Conservation (phyloP, 2,888 invertebrate species). For the Sericinus montela region DNA sequence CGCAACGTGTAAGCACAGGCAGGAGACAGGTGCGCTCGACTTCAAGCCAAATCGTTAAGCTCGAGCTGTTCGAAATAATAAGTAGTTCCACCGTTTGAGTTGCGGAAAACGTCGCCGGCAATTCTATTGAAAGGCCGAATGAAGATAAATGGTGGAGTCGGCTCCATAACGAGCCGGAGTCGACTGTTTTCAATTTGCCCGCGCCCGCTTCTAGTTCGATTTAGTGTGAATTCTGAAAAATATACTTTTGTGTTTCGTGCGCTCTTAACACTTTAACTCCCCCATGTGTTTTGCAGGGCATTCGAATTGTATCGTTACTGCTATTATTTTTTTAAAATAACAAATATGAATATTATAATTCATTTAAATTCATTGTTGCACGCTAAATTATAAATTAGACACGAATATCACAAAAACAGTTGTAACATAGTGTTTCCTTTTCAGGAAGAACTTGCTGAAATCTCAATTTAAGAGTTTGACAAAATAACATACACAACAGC, state of each 20-base stretch:
- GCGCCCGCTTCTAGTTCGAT: constrained; percentile 51
- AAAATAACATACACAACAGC: too few relatives aligned
- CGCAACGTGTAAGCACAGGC: constrained; percentile 11
- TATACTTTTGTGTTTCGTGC: constrained; percentile 33
- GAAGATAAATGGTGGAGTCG: constrained; percentile 73
- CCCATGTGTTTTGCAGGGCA: constrained; percentile 11
- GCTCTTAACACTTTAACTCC: constrained; percentile 21
- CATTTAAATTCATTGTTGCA: too few relatives aligned
- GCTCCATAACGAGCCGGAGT: constrained; percentile 69
- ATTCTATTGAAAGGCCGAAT: constrained; percentile 74
- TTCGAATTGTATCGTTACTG: too few relatives aligned
- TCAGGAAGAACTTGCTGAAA: too few relatives aligned
- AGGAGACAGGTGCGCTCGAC: constrained; percentile 53
- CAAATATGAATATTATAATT: too few relatives aligned
- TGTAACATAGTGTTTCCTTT: too few relatives aligned
- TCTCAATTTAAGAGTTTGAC: too few relatives aligned
- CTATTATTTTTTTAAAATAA: too few relatives aligned
- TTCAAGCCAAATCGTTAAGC: constrained; percentile 67
- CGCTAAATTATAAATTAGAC: too few relatives aligned
- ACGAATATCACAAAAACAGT: too few relatives aligned
- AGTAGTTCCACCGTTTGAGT: constrained; percentile 71
- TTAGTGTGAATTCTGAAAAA: constrained; percentile 58
- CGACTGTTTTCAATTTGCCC: constrained; percentile 75
- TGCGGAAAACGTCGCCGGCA: constrained; percentile 70
- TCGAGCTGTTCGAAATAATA: constrained; percentile 71